A percentile compares a stretch with the other conserved stretches of the same genome.
phyloP scores from a whole-genome alignment of 1,140 invertebrate species.

The Drosophila paulistorum region DNA sequence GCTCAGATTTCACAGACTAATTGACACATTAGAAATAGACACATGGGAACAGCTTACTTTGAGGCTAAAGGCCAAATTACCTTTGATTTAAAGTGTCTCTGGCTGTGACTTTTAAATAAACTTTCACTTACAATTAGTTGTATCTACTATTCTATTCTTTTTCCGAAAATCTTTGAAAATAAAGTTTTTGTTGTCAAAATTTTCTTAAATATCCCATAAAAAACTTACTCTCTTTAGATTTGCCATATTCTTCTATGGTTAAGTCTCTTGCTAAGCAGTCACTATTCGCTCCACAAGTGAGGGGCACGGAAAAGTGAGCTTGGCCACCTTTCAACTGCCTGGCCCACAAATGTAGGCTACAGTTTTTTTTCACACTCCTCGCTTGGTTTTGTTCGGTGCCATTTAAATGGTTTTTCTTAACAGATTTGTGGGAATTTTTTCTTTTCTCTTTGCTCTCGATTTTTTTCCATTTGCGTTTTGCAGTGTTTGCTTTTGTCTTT shows the following conservation, averaged over 20 bases:
- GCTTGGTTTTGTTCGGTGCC: conserved; percentile 38
- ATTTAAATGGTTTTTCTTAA: conserved; percentile 79
- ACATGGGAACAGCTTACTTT: neutral
- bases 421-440: conserved; percentile 57
- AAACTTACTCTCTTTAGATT: no score
- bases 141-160: no score
- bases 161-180: no score
- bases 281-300: neutral
- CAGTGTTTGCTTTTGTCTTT: conserved; percentile 58
- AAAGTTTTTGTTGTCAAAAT: no score
- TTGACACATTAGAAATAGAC: neutral
- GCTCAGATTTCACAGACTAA: conserved; percentile 2
- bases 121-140: no score
- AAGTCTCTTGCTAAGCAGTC: neutral
- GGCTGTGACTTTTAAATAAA: no score
- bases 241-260: neutral
- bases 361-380: conserved; percentile 35
- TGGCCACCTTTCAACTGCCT: conserved; percentile 21
- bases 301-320: neutral
- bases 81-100: no score
- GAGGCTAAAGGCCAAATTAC: neutral
- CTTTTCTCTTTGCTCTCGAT: conserved; percentile 16
- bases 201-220: no score
- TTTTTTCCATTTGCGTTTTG: conserved; percentile 45
- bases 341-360: conserved; percentile 39